A percentile compares a stretch with the other conserved stretches of the same genome.
phyloP scores from a whole-genome alignment of 2,888 invertebrate genomes.

The Poecilus cupreus region DNA sequence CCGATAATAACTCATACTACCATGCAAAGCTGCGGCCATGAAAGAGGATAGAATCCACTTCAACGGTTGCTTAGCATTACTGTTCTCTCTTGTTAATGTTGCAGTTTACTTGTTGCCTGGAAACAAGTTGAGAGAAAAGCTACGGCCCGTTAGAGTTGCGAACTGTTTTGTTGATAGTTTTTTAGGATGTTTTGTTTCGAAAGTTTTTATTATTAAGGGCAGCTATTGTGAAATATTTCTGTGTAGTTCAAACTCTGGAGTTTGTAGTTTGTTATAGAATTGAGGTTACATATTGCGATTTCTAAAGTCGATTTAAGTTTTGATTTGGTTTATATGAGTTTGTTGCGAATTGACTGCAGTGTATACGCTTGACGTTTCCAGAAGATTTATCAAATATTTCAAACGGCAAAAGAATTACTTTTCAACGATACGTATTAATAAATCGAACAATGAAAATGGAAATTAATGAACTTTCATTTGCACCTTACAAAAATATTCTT shows the following conservation, averaged over 20 bases:
- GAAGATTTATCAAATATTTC: background rate
- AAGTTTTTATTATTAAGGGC: conserved; percentile 9
- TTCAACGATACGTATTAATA: too few species aligned
- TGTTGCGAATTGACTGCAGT: background rate
- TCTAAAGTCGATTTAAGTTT: conserved; percentile 8
- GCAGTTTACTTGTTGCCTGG: conserved; percentile 31
- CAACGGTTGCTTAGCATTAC: background rate
- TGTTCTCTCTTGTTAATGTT: background rate
- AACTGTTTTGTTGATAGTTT: conserved; percentile 25
- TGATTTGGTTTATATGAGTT: background rate
- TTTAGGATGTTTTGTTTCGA: background rate
- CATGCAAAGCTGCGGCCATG: background rate
- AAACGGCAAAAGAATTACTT: too few species aligned
- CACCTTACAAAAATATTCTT: too few species aligned
- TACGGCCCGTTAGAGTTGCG: background rate
- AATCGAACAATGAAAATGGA: too few species aligned
- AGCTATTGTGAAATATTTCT: background rate
- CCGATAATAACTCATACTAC: conserved; percentile 16
- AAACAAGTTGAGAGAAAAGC: background rate
- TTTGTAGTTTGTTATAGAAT: conserved; percentile 1
- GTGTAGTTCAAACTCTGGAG: background rate
- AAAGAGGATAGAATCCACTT: background rate
- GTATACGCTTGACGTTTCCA: background rate
- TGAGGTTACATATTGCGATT: background rate
- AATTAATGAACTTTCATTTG: too few species aligned